A percentile compares a stretch with the other conserved stretches of the same genome.
Evolutionary conservation across 1,140 invertebrate genomes (phyloP).

Genomic region (Camponotus floridanus): DNA sequence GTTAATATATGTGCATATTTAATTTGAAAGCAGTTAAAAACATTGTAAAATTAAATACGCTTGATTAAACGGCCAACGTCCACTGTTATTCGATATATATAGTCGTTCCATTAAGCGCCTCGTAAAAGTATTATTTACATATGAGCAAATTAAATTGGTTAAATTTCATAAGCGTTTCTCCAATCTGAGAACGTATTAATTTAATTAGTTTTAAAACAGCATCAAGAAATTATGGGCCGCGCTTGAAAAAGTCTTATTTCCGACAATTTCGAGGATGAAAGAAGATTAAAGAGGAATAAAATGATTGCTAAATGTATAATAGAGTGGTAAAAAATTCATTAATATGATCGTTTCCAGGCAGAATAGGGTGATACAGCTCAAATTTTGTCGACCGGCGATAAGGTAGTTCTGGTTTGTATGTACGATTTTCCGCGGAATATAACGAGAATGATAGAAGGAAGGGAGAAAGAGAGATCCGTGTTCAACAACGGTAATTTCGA

Average conservation of each 20-base stretch:
- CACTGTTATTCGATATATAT: background rate
- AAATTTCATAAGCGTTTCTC: background rate
- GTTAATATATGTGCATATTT: conserved; percentile 20
- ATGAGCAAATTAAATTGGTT: conserved; percentile 11
- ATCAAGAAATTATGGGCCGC: conserved; percentile 13
- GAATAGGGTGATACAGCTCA: conserved; percentile 30
- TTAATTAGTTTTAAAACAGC: conserved; percentile 35
- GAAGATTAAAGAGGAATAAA: background rate
- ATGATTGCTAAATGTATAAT: conserved; percentile 1
- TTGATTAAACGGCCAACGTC: conserved; percentile 12
- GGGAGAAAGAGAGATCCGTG: background rate
- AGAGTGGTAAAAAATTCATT: conserved; percentile 52
- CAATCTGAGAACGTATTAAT: background rate
- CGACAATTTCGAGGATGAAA: background rate
- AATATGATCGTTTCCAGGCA: conserved; percentile 29
- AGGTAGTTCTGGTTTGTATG: conserved; percentile 50
- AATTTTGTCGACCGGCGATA: conserved; percentile 27
- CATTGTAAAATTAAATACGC: conserved; percentile 18
- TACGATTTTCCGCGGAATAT: conserved; percentile 44
- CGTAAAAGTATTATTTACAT: conserved; percentile 7
- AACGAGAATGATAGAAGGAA: no score
- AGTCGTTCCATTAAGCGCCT: conserved; percentile 6
- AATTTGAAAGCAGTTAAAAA: conserved; percentile 21
- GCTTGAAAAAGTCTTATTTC: conserved; percentile 2
- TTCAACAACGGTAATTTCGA: conserved; percentile 52